These are phyloP conservation scores for Lutra lutra DNA, from an alignment of 2,797 vertebrate species.

Conservation along the genomic window DNA sequence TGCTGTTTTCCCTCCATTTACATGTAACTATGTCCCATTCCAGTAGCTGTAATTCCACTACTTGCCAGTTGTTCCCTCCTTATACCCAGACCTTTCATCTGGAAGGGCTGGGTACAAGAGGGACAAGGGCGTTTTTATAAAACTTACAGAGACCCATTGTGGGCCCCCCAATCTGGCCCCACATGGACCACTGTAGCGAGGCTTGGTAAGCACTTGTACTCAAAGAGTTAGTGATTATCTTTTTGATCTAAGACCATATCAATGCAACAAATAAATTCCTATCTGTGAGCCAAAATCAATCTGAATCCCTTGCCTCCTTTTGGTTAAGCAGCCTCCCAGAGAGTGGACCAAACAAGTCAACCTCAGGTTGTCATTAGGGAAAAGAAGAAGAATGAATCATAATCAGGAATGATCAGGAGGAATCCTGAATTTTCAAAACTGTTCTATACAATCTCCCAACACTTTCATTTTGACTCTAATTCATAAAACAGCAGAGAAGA, in stretches of 20 bases:
- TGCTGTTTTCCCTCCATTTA: neutral
- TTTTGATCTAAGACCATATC: neutral
- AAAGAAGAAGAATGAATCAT: neutral
- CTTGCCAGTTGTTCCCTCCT: neutral
- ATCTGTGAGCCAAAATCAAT: neutral
- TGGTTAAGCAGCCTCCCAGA: neutral
- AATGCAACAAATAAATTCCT: neutral
- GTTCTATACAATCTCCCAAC: neutral
- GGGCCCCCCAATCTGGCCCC: neutral
- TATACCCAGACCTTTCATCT: neutral
- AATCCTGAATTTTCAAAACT: neutral
- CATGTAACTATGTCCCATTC: neutral
- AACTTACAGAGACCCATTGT: neutral
- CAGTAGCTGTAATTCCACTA: neutral
- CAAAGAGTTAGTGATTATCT: neutral
- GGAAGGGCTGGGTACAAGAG: neutral
- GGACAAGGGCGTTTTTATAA: neutral
- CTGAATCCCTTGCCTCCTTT: neutral
- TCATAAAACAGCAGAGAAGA: neutral
- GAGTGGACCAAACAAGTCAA: neutral
- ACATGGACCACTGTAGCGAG: too few relatives aligned
- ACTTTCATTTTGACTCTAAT: neutral
- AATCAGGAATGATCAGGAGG: neutral
- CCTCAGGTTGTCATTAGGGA: too few relatives aligned
- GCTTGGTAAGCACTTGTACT: neutral